These are phyloP conservation scores for Rutilus rutilus DNA, from an alignment of 2,113 vertebrate species.

Conservation along the genomic window DNA sequence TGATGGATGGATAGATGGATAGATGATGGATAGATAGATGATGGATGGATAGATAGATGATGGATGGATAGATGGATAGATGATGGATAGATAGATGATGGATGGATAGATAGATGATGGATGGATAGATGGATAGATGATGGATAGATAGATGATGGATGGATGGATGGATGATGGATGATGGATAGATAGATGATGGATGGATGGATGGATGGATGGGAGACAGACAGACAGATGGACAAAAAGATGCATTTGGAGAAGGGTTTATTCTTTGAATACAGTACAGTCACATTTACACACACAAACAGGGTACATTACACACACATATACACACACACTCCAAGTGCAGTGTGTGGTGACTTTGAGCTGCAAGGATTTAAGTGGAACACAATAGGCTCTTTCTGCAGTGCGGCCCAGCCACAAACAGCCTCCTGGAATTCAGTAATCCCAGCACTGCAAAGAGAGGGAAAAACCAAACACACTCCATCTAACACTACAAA, in stretches of 20 bases:
- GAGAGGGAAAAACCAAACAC: background rate
- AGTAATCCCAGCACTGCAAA: conserved; percentile 63
- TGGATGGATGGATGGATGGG: background rate
- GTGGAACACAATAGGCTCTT: conserved; percentile 53
- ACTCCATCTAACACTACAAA: conserved; percentile 13
- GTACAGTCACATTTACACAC: conserved; percentile 1
- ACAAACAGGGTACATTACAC: conserved; percentile 9
- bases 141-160: background rate
- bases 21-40: background rate
- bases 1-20: background rate
- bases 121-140: background rate
- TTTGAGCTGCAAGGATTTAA: conserved; percentile 52
- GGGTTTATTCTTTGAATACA: background rate
- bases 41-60: background rate
- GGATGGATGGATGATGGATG: background rate
- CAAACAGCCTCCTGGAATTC: conserved; percentile 62
- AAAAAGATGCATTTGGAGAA: background rate
- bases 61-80: too few relatives aligned
- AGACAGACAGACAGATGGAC: background rate
- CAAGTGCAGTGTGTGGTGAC: conserved; percentile 34
- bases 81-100: too few relatives aligned
- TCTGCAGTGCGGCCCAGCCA: conserved; percentile 45
- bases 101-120: too few relatives aligned
- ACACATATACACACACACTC: background rate
- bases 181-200: background rate